phyloP scores from a whole-genome alignment of 2,888 invertebrate species.

The Ophonus ardosiacus region DNA sequence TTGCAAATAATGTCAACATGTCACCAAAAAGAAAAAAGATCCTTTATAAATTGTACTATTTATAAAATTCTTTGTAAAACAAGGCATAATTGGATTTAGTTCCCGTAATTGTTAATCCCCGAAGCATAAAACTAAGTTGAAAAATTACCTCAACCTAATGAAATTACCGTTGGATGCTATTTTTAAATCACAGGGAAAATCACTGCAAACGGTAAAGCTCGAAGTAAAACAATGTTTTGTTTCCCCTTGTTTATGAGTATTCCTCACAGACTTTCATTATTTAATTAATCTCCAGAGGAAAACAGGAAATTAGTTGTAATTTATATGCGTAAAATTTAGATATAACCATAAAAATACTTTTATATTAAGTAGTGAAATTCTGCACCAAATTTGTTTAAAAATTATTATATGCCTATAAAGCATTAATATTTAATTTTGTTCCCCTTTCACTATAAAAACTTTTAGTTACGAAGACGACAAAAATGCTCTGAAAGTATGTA shows the following conservation, averaged over 20 bases:
- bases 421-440: too few species aligned
- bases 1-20: background rate
- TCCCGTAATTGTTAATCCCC: constrained; percentile 7
- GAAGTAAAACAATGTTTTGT: too few species aligned
- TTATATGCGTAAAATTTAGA: constrained; percentile 1
- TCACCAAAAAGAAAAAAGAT: background rate
- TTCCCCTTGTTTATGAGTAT: background rate
- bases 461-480: too few species aligned
- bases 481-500: too few species aligned
- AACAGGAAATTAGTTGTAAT: background rate
- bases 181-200: constrained; percentile 37
- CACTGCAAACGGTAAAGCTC: background rate
- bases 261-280: constrained; percentile 30
- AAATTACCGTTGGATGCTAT: constrained; percentile 22
- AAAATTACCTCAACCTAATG: constrained; percentile 26
- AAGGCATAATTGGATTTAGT: background rate
- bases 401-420: too few species aligned
- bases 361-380: background rate
- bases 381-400: too few species aligned
- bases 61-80: background rate
- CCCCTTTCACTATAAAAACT: too few species aligned
- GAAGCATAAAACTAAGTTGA: constrained; percentile 8
- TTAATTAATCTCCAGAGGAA: constrained; percentile 6
- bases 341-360: background rate
- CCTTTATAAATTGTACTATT: background rate